A percentile compares a stretch with the other conserved stretches of the same genome.
phyloP scores from a whole-genome alignment of 2,888 invertebrate species.

The Amiota mariae region DNA sequence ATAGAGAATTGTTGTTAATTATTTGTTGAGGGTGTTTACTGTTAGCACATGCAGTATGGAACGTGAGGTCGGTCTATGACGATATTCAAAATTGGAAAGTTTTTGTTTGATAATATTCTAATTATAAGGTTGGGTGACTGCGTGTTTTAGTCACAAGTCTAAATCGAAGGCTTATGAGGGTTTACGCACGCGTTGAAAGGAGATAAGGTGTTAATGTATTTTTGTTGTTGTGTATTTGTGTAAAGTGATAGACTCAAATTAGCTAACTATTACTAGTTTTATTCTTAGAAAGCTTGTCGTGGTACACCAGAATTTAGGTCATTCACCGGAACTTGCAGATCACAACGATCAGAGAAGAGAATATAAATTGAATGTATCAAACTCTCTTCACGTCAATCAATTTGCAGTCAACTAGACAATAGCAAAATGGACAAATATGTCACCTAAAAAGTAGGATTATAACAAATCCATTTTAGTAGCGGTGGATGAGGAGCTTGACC shows the following conservation, averaged over 20 bases:
- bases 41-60: not conserved
- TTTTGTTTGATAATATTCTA: conserved; percentile 16
- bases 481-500: too few species aligned
- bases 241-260: conserved; percentile 13
- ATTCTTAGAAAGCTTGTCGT: too few species aligned
- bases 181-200: conserved; percentile 3
- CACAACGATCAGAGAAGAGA: too few species aligned
- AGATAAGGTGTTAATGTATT: not conserved
- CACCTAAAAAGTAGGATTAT: too few species aligned
- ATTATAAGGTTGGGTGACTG: not conserved
- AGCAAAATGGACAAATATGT: too few species aligned
- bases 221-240: not conserved
- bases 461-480: too few species aligned
- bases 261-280: too few species aligned
- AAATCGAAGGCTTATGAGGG: not conserved
- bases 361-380: too few species aligned
- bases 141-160: conserved; percentile 4
- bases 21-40: conserved; percentile 5
- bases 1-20: conserved; percentile 10
- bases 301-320: too few species aligned
- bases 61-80: not conserved
- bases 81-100: not conserved
- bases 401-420: too few species aligned
- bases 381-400: too few species aligned
- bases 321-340: too few species aligned